Evolutionary conservation across 2,797 vertebrate species (phyloP).

Genomic region (Dryobates pubescens): DNA sequence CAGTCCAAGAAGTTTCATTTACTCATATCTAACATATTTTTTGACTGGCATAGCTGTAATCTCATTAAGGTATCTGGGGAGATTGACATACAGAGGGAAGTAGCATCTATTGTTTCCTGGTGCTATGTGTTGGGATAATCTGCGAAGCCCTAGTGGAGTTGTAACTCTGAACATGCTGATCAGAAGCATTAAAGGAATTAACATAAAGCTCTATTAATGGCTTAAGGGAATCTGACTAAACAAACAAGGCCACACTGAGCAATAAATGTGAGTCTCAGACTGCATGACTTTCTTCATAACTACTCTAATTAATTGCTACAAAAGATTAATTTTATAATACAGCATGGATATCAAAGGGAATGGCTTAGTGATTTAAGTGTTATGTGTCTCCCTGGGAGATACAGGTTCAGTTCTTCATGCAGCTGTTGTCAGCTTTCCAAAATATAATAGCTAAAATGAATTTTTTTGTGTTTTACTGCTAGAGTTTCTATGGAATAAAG

Average conservation of each 20-base stretch:
- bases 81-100: slow-evolving; percentile 9
- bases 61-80: slow-evolving; percentile 1
- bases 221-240: slow-evolving; percentile 71
- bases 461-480: slow-evolving; percentile 33
- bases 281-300: slow-evolving; percentile 66
- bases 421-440: slow-evolving; percentile 56
- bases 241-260: slow-evolving; percentile 68
- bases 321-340: slow-evolving; percentile 71
- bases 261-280: slow-evolving; percentile 65
- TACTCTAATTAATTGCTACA: slow-evolving; percentile 75
- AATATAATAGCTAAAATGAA: slow-evolving; percentile 32
- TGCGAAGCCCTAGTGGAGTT: slow-evolving; percentile 5
- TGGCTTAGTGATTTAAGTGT: slow-evolving; percentile 56
- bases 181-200: slow-evolving; percentile 61
- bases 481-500: not conserved
- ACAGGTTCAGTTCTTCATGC: slow-evolving; percentile 53
- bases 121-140: slow-evolving; percentile 30
- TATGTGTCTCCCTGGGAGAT: slow-evolving; percentile 54
- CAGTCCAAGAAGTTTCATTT: not conserved
- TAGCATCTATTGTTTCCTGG: not conserved
- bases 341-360: slow-evolving; percentile 57
- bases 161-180: slow-evolving; percentile 33
- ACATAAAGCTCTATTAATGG: slow-evolving; percentile 70
- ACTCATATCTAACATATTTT: not conserved
- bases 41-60: not conserved